Evolutionary conservation across 2,888 invertebrate genomes (phyloP), one percentile per base, ranked within the genome.

Genomic region (Cheilosia soror): DNA sequence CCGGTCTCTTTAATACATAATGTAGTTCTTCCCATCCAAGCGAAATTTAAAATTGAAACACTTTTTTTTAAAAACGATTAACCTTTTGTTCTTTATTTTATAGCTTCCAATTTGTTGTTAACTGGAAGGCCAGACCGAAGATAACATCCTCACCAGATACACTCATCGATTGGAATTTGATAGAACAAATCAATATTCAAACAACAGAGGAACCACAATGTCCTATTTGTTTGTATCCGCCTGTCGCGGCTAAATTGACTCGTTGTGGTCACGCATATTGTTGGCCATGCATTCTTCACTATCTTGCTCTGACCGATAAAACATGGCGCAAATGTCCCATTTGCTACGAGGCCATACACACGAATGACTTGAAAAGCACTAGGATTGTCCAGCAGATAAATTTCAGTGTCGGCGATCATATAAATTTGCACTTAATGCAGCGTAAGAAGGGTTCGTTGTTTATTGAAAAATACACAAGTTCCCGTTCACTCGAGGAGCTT

Each of bases 221-320:
- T 91, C 99, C 99, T 0, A 98, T 99, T 90, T 99, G 99, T 92
- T 93, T 99, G 87, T 96, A 96, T 89, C 93, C 95, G 42, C 98
- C 98, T 4, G 94, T 95, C 58, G 97, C 98, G 69, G 98, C 96
- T 1, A 97, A 98, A 92, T 97, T 98, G 90, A 98, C 98, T 0
- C 95, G 96, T 51, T 99, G 99, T 92, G 98, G 99, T 9, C 99
- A 99, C 91, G 96, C 98, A 85, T 98, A 97, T 92, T 99, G 99
- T 92, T 99, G 98, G 98, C 94, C 98, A 0, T 99, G 99, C 90
- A 95, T 98, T 88, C 94, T 99, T 60, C 98, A 98, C 92, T 98
- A 98, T 91, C 94, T 98, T 51, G 95, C 97, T 0, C 93, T 98
- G 2, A 96, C 96, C 66, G 98, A 98, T 89, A 96, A 96, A 90